Base-by-base conservation (phyloP, 37 sponge, comb jelly and placozoan genomes). In the Crambe crambe region DNA sequence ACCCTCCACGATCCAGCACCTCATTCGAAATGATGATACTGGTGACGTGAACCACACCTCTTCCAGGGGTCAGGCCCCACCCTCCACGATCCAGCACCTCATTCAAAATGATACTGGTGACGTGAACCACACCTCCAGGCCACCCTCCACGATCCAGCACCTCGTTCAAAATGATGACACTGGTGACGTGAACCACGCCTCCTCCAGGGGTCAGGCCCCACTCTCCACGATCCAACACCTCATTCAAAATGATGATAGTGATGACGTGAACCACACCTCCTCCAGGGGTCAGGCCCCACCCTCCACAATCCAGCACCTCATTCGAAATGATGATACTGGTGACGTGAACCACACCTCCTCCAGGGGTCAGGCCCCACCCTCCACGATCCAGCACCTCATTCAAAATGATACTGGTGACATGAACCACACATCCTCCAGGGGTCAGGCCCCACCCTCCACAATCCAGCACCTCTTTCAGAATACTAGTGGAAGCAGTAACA, bases 381-480 rank as follows among this genome's bases (percentile, higher is more conserved):
- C 73, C 44, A 47, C 54, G 2, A 42, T 44, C 22, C 82, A 86
- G 47, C 40, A 86, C 47, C 34, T 87, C 42, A 20, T 60, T 25
- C 61, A 80, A 31, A 58, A 79, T 39, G 73, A 47, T 22, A 23
- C n/a, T 31, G 40, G 57, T 22, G 39, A 34, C 44, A 37, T 37
- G 29, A 0, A 40, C 43, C 29, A 64, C 0, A 30, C 34, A 2
- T 69, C 88, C 27, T 75, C 90, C 20, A 43, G 90, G 56, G 90
- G 90, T 32, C 44, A 67, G 1, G 70, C 76, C 26, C 91, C 91
- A 17, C 63, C 63, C 6, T 47, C 91, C 31, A 58, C 72, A 21
- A 76, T 90, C 22, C 82, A 86, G 47, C 40, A 86, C 47, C 34
- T 87, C 42, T 25, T 91, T 17, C 86, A 86, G 25, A 68, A 77